Base-by-base conservation (phyloP, 2,797 vertebrate species). In the Microctenopoma steveboyesi region DNA sequence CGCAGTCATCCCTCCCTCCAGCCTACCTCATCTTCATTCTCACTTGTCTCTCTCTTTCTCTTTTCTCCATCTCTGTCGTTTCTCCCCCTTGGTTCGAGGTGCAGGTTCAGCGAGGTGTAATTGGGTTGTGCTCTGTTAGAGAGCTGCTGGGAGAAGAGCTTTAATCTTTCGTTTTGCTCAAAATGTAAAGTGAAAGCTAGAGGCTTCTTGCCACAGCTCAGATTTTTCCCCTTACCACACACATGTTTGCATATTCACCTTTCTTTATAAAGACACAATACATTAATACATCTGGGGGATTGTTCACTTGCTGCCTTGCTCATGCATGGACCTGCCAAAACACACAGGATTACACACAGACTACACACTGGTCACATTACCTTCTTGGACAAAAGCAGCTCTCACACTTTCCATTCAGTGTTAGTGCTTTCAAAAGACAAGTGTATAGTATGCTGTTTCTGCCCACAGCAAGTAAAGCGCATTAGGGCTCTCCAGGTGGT, bases 141-240 rank as follows among this genome's bases (percentile, higher is more conserved):
- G 82, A 89, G 85, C 81, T 78, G 78, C 82, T 81, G 75, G 82
- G 81, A 85, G 82, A 88, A 35, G 60, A 70, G 88, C 91, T 92
- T 94, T 93, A 93, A 94, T 94, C 93, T 93, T 92, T 88, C 88
- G 88, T 90, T 87, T 89, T 72, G 69, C 91, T 92, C 75, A 67
- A 88, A 92, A 92, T 89, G 91, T 87, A 89, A 89, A 91, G 86
- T 51, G 72, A 91, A 87, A 49, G 77, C 91, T 85, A 50, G 66
- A 88, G 89, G 90, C 87, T 74, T 61, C 69, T 48, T 52, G 80
- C 74, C 70, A 65, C 71, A 73, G 73, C 66, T 16, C 66, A 84
- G 81, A 85, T 83, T 74, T 71, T 82, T 57, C 81, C 69, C 61
- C 59, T 27, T n/a, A 49, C 61, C 74, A 59, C 67, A 69, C 69